phyloP scores from a whole-genome alignment of 1,140 invertebrate genomes.

The Achatina immaculata region DNA sequence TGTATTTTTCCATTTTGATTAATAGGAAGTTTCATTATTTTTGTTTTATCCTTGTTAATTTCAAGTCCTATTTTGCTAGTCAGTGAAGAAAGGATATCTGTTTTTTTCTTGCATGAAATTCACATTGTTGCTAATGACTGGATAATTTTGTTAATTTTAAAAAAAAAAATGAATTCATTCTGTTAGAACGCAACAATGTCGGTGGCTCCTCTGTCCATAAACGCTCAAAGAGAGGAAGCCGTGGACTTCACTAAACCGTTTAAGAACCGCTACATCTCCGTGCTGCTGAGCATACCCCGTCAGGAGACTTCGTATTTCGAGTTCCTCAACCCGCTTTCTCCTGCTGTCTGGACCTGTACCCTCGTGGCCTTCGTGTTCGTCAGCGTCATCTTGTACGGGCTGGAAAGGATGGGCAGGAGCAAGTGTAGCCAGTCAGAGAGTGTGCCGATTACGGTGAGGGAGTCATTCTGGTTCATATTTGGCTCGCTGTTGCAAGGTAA shows the following conservation, averaged over 20 bases:
- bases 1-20: too few species aligned
- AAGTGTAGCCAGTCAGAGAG: constrained; percentile 43
- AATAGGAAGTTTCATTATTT: too few species aligned
- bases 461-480: constrained; percentile 70
- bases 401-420: constrained; percentile 84
- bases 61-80: too few species aligned
- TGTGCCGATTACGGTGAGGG: constrained; percentile 61
- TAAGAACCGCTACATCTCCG: constrained; percentile 68
- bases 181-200: constrained; percentile 68
- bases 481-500: constrained; percentile 64
- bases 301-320: constrained; percentile 82
- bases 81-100: too few species aligned
- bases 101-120: too few species aligned
- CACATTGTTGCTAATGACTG: too few species aligned
- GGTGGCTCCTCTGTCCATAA: constrained; percentile 67
- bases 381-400: constrained; percentile 88
- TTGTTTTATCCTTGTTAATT: too few species aligned
- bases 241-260: constrained; percentile 71
- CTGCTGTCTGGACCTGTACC: constrained; percentile 74
- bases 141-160: background rate
- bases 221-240: constrained; percentile 64
- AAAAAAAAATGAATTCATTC: background rate
- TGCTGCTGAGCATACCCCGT: constrained; percentile 62
- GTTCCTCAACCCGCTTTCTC: constrained; percentile 95
- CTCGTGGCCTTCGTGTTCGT: constrained; percentile 78